These are phyloP conservation scores for Phacellophora camtschatica DNA, from an alignment of 30 jellyfish, hydroid and myxozoan species.

Conservation along the genomic window DNA sequence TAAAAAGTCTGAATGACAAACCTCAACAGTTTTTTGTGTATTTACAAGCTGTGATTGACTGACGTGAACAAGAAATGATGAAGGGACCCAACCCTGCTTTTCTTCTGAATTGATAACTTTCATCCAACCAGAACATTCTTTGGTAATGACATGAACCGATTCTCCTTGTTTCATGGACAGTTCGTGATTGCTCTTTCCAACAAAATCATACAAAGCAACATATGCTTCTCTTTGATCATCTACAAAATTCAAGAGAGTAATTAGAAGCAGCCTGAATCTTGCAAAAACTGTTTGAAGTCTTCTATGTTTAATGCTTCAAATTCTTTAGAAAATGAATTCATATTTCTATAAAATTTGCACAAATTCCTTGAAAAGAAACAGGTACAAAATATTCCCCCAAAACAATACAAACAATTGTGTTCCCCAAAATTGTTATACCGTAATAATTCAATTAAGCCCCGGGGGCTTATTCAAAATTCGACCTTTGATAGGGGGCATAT, in stretches of 20 bases:
- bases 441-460: no score
- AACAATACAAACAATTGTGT: no score
- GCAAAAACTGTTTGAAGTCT: no score
- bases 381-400: no score
- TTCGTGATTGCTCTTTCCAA: conserved; percentile 30
- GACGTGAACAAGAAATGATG: conserved; percentile 52
- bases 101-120: conserved; percentile 51
- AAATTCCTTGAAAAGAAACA: no score
- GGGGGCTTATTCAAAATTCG: no score
- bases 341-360: no score
- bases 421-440: no score
- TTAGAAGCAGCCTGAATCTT: neutral
- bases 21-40: conserved; percentile 77
- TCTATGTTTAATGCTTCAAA: no score
- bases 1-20: neutral
- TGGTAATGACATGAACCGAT: conserved; percentile 10
- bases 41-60: conserved; percentile 51
- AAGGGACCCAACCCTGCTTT: conserved; percentile 63
- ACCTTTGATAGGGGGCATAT: no score
- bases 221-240: conserved; percentile 32
- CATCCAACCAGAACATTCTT: conserved; percentile 61
- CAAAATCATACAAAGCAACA: conserved; percentile 47
- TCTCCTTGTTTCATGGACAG: conserved; percentile 59
- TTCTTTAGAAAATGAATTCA: no score
- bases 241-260: neutral